phyloP scores from a whole-genome alignment of 2,113 vertebrate genomes.

The Zosterops borbonicus region DNA sequence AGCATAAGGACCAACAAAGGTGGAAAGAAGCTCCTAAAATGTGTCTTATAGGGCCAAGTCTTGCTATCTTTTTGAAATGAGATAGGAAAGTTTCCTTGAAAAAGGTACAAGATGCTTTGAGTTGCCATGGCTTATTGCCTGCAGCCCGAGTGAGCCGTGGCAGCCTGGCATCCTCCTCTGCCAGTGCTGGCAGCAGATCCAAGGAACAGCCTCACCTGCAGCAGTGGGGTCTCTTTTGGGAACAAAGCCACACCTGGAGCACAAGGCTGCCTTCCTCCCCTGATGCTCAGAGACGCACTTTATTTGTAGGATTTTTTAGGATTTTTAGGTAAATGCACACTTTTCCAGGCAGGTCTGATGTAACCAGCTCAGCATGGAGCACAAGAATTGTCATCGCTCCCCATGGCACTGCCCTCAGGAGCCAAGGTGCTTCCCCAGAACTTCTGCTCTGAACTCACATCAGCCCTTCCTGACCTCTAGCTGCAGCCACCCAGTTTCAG shows the following conservation, averaged over 20 bases:
- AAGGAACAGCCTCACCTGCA: not conserved
- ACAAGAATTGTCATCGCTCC: accelerated
- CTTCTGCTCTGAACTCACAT: not conserved
- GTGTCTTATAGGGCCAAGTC: not conserved
- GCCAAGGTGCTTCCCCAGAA: not conserved
- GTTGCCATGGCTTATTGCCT: not conserved
- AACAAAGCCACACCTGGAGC: not conserved
- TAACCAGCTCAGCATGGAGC: not conserved
- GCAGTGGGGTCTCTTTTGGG: not conserved
- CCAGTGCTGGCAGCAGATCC: not conserved
- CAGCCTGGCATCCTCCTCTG: not conserved
- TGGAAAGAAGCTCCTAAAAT: not conserved
- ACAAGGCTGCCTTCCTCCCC: not conserved
- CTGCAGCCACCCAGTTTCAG: not conserved
- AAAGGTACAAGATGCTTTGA: not conserved
- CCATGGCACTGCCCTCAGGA: accelerated
- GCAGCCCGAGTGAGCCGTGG: not conserved
- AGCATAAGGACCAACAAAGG: not conserved
- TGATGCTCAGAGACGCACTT: accelerated
- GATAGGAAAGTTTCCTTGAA: not conserved
- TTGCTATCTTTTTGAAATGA: not conserved
- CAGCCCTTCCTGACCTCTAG: not conserved
- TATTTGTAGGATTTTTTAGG: not conserved
- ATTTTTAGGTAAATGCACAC: not conserved
- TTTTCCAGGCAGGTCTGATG: not conserved